Evolutionary conservation across 2,888 invertebrate species (phyloP), one percentile per base, ranked within the genome.

Genomic region (Macropis europaea): DNA sequence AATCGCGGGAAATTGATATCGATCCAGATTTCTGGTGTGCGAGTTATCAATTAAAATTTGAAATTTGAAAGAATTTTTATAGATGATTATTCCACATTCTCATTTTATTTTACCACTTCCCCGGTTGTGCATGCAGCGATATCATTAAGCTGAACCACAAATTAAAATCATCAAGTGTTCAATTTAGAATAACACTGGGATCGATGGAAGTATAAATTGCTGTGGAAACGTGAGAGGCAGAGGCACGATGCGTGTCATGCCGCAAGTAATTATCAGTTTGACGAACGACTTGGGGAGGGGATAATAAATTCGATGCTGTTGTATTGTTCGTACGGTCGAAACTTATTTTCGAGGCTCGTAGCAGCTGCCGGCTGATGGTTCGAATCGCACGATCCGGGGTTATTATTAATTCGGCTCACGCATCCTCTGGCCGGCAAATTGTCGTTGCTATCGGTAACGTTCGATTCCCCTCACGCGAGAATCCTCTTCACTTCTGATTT

Each of bases 321-420:
- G 43, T 48, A 69, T 59, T 54, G 50, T 66, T 53, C 53, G 48
- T 1, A 26, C 22, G 30, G 40, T 36, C 13, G 36, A 48, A 71
- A 64, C 52, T 78, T 73, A 73, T 73, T 70, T 60, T 6, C 43
- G 40, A 30, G 22, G 54, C 57, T 26, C 34, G 28, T 36, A 53
- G 61, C 71, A 70, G 69, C 73, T 78, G 77, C 50, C 5, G 40
- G 43, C 32, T 42, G 52, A 79, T 73, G 61, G 71, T 36, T 54
- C 26, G 52, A 38, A 68, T 73, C 61, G 57, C 54, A 22, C 72
- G 52, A 67, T 70, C 71, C 28, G 43, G 63, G 61, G n/a, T n/a
- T n/a, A 73, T 80, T 75, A 80, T 79, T 77, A 69, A 73, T 75
- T 75, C 75, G 45, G 30, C 69, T 76, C 75, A 75, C 79, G 79